phyloP scores from a whole-genome alignment of 2,797 vertebrate species.

The Tapera naevia region DNA sequence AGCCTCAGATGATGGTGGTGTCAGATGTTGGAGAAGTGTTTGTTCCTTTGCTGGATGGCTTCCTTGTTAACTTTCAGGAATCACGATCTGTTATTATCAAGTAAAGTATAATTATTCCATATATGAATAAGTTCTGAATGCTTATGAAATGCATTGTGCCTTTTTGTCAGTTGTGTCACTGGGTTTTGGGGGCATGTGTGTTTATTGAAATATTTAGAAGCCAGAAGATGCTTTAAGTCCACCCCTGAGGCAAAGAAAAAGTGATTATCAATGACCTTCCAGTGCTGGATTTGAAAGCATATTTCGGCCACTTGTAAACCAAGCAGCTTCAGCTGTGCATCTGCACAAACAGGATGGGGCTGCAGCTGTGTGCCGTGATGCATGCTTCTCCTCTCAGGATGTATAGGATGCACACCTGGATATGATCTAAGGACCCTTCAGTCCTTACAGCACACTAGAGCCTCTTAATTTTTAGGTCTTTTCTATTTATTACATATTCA shows the following conservation, averaged over 20 bases:
- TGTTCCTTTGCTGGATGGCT: constrained; percentile 93
- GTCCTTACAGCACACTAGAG: background rate
- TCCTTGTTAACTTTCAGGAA: constrained; percentile 93
- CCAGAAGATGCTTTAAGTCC: background rate
- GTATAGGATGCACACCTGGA: background rate
- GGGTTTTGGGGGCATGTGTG: background rate
- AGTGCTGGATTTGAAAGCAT: background rate
- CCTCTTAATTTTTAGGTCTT: background rate
- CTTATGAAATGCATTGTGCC: background rate
- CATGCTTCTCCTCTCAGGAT: background rate
- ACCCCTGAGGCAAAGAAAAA: background rate
- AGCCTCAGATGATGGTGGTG: constrained; percentile 99
- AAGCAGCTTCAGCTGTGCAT: background rate
- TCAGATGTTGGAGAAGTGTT: constrained; percentile 94
- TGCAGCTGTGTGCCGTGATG: background rate
- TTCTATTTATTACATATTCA: background rate
- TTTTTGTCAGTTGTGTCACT: background rate
- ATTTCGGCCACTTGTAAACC: background rate
- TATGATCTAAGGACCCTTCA: background rate
- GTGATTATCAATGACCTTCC: fast-evolving
- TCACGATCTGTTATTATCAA: constrained; percentile 90
- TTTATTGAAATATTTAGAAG: background rate
- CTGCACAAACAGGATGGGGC: background rate
- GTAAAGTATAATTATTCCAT: constrained; percentile 72
- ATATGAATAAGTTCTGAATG: background rate